These are phyloP conservation scores for Pelvicachromis taeniatus DNA, from an alignment of 2,113 vertebrate species.

Conservation along the genomic window DNA sequence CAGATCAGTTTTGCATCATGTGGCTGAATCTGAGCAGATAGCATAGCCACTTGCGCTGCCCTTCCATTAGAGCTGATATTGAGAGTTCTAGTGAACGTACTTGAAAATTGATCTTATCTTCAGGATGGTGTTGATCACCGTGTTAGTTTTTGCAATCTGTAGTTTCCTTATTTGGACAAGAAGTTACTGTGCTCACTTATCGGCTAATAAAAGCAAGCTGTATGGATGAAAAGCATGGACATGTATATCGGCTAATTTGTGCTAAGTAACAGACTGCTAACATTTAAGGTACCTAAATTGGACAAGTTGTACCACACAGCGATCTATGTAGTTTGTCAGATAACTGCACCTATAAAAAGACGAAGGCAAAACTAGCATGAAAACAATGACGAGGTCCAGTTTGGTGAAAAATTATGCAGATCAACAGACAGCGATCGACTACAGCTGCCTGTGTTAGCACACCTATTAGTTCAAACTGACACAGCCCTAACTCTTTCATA, in stretches of 20 bases:
- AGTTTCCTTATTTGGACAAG: neutral
- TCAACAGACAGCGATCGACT: neutral
- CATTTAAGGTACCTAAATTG: neutral
- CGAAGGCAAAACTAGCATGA: neutral
- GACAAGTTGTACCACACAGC: neutral
- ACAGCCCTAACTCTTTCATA: neutral
- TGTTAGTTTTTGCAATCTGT: neutral
- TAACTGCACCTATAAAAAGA: neutral
- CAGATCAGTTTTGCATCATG: neutral
- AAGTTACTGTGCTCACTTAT: neutral
- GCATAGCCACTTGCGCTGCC: neutral
- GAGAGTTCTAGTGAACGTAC: rapidly evolving
- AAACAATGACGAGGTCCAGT: neutral
- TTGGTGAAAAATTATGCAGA: neutral
- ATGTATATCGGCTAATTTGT: neutral
- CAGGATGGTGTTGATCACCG: neutral
- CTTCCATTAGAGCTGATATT: neutral
- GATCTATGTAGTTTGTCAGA: rapidly evolving
- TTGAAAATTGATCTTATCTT: neutral
- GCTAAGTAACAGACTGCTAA: neutral
- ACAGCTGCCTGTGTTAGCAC: neutral
- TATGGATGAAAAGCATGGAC: rapidly evolving
- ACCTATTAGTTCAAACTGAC: neutral
- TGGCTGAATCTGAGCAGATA: neutral
- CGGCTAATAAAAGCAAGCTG: neutral